A percentile compares a stretch with the other conserved stretches of the same genome.
Evolutionary conservation across 2,113 vertebrate species (phyloP).

Genomic region (Cariama cristata): DNA sequence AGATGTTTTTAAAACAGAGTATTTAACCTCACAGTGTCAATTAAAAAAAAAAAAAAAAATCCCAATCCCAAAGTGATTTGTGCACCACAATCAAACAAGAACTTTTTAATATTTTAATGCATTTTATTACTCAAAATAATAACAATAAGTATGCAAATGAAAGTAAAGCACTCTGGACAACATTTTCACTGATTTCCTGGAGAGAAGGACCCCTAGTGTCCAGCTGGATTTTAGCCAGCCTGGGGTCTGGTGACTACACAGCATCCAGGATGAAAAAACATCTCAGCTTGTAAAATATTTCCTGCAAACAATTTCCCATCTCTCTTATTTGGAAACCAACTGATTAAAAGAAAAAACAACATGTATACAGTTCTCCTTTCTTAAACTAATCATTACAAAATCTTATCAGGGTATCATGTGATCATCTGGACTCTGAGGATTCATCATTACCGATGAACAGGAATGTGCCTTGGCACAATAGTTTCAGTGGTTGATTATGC

Average conservation of each 20-base stretch:
- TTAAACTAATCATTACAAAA: slow-evolving; percentile 68
- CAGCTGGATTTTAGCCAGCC: slow-evolving; percentile 64
- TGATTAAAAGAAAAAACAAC: slow-evolving; percentile 37
- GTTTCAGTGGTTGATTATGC: slow-evolving; percentile 61
- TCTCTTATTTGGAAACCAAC: slow-evolving; percentile 36
- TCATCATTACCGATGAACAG: slow-evolving; percentile 55
- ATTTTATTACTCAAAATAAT: slow-evolving; percentile 32
- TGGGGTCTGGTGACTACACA: slow-evolving; percentile 11
- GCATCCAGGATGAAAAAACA: slow-evolving; percentile 31
- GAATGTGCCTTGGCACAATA: slow-evolving; percentile 66
- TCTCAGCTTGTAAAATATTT: slow-evolving; percentile 30
- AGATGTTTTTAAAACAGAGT: neutral
- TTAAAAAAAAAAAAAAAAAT: neutral
- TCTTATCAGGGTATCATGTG: slow-evolving; percentile 36
- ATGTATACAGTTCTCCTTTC: slow-evolving; percentile 19
- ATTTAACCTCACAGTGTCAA: neutral
- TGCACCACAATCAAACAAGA: neutral
- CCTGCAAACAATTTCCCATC: neutral
- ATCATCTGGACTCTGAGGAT: slow-evolving; percentile 61
- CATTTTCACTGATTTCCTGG: slow-evolving; percentile 42
- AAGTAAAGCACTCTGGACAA: slow-evolving; percentile 46
- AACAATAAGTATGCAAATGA: slow-evolving; percentile 58
- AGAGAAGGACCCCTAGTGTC: slow-evolving; percentile 70
- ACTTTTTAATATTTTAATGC: neutral
- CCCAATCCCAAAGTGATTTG: neutral